Evolutionary conservation across 2,888 invertebrate genomes (phyloP), one percentile per base, ranked within the genome.

Genomic region (Cacoxenus indagator): DNA sequence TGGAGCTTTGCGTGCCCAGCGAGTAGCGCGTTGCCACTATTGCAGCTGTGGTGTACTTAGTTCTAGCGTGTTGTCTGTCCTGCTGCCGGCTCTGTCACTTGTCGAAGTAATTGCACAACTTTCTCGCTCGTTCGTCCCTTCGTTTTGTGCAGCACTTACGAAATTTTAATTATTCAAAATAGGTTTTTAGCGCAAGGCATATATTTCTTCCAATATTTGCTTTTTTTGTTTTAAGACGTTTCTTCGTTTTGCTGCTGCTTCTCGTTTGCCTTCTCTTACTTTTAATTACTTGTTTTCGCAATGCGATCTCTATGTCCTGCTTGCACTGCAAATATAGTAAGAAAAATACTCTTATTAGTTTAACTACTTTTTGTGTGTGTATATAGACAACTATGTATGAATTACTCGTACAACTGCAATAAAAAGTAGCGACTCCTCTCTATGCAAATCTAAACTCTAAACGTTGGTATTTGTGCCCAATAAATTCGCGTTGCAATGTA

Each of bases 141-240:
- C 24, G 19, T 51, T 51, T 22, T 11, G 71, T 71, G 68, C n/a
- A n/a, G 75, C 77, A 78, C 83, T 82, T 81, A 81, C 81, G 57
- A 71, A 74, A 76, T 77, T 77, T 81, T 81, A 81, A 82, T 82
- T 81, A 81, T 81, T 81, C 71, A 81, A 82, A 81, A 82, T 78
- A 82, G 81, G 82, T 80, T 78, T 79, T 71, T 78, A 74, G 79
- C 76, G 76, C 61, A 61, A 31, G 17, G 43, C 22, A 61, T 17
- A 61, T 14, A 55, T 2, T 14, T 17, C n/a, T n/a, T n/a, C n/a
- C n/a, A n/a, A n/a, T 65, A 65, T 66, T 62, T 62, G 55, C 62
- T 37, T 37, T n/a, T 37, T 37, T 31, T 31, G 9, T 31, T 31
- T 69, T n/a, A n/a, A n/a, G n/a, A n/a, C n/a, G n/a, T 31, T 31